Conservation (phyloP, 1,140 invertebrate genomes). For the Bombus vancouverensis region DNA sequence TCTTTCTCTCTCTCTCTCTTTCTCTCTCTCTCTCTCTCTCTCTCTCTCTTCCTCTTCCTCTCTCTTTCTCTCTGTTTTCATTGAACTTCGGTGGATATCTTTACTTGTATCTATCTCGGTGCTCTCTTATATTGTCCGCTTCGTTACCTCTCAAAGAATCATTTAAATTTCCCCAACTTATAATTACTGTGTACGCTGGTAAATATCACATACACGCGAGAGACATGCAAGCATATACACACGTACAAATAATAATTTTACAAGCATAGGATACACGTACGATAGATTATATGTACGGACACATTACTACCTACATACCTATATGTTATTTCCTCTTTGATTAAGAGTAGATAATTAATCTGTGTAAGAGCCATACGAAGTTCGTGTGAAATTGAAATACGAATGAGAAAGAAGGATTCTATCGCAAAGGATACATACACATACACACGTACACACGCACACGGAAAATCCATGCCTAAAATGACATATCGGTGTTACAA, state of each 20-base stretch:
- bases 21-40: rapidly evolving
- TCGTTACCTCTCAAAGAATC: constrained; percentile 5
- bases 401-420: constrained; percentile 2
- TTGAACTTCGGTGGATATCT: neutral
- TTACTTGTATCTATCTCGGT: constrained; percentile 34
- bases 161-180: neutral
- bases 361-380: neutral
- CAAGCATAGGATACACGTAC: constrained; percentile 2
- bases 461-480: constrained; percentile 58
- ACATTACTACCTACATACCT: neutral
- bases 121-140: constrained; percentile 31
- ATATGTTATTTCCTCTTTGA: constrained; percentile 14
- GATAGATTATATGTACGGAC: neutral
- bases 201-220: neutral
- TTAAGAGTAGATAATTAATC: neutral
- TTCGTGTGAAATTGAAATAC: neutral
- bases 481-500: constrained; percentile 63
- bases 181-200: constrained; percentile 3
- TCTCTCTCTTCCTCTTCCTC: too few species aligned
- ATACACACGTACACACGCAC: neutral
- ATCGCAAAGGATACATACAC: neutral
- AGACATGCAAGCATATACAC: neutral
- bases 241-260: constrained; percentile 13
- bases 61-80: constrained; percentile 13
- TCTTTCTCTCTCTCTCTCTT: too few species aligned